Evolutionary conservation across 1,140 invertebrate species (phyloP).

Genomic region (Drusus annulatus): DNA sequence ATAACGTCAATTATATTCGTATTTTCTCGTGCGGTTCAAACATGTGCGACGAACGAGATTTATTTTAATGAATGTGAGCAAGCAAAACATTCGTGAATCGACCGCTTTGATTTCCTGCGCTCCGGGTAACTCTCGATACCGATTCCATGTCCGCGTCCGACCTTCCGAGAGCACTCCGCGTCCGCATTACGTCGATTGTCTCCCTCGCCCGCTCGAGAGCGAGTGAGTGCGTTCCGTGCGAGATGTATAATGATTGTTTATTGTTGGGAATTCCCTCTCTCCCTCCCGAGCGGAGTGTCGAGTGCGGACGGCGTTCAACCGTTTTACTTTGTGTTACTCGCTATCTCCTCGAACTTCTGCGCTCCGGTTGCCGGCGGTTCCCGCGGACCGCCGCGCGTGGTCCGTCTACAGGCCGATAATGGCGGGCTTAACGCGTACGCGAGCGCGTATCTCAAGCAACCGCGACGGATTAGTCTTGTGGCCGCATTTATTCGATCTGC

Average conservation of each 20-base stretch:
- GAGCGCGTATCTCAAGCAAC: too few relatives aligned
- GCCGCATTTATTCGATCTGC: background rate
- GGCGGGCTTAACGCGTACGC: too few relatives aligned
- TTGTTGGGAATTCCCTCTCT: background rate
- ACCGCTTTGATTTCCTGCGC: background rate
- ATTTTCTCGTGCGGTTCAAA: too few relatives aligned
- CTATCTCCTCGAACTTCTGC: conserved; percentile 6
- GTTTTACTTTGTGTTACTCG: background rate
- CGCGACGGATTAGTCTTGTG: too few relatives aligned
- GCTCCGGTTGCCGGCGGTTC: background rate
- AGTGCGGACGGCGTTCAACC: too few relatives aligned
- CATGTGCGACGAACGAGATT: too few relatives aligned
- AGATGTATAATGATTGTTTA: background rate
- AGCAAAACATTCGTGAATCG: background rate
- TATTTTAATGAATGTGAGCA: background rate
- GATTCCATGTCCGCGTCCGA: conserved; percentile 29
- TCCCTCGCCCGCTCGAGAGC: conserved; percentile 8
- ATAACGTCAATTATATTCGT: too few relatives aligned
- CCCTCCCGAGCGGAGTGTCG: background rate
- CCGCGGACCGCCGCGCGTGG: conserved; percentile 9
- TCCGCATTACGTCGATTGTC: background rate
- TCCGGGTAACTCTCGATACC: conserved; percentile 19
- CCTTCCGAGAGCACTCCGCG: background rate
- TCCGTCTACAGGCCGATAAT: background rate
- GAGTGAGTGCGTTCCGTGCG: background rate